Conservation (phyloP, 2,888 invertebrate genomes). For the Notodonta ziczac region DNA sequence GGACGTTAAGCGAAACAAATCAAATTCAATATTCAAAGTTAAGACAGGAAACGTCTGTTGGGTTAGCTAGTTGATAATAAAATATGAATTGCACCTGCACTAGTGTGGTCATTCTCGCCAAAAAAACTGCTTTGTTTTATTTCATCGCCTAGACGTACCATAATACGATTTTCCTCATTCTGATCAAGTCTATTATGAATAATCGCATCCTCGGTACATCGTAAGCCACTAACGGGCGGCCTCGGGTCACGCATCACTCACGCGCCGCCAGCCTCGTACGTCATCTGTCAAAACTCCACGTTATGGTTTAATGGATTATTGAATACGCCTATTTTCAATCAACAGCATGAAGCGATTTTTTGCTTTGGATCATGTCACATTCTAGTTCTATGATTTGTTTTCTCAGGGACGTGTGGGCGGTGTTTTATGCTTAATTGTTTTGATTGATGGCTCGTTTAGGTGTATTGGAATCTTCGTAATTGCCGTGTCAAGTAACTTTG, state of each 20-base stretch:
- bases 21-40: no score
- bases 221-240: constrained; percentile 25
- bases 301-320: constrained; percentile 70
- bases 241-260: constrained; percentile 57
- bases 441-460: constrained; percentile 46
- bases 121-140: background rate
- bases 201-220: constrained; percentile 21
- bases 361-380: constrained; percentile 50
- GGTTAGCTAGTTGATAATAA: no score
- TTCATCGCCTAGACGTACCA: background rate
- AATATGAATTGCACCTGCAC: no score
- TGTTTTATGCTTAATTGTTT: constrained; percentile 45
- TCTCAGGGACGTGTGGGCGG: constrained; percentile 40
- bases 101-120: no score
- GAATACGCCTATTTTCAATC: constrained; percentile 69
- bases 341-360: constrained; percentile 54
- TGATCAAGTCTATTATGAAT: constrained; percentile 16
- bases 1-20: no score
- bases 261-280: constrained; percentile 49
- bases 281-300: constrained; percentile 69
- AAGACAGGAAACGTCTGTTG: no score
- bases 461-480: constrained; percentile 1
- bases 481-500: background rate
- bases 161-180: constrained; percentile 2
- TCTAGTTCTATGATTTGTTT: constrained; percentile 47